Conservation (phyloP, 2,888 invertebrate genomes). For the Eupithecia vulgata region DNA sequence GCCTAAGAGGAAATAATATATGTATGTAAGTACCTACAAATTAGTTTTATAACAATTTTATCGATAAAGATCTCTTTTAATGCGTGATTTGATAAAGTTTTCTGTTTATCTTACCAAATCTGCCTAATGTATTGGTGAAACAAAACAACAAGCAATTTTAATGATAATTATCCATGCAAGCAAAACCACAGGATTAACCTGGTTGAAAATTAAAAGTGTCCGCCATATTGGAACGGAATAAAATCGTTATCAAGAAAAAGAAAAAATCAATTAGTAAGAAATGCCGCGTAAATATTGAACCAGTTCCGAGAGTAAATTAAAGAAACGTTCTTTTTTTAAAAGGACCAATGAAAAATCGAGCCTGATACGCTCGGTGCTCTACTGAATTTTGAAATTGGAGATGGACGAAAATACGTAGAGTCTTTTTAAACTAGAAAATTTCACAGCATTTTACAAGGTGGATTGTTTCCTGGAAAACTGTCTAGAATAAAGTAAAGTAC, state of each 20-base stretch:
- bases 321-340: constrained; percentile 64
- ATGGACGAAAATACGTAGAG: constrained; percentile 36
- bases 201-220: constrained; percentile 19
- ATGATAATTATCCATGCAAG: not conserved
- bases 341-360: constrained; percentile 74
- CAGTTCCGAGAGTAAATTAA: constrained; percentile 50
- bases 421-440: not conserved
- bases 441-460: not conserved
- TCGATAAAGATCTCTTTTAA: too few relatives aligned
- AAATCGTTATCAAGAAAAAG: constrained; percentile 43
- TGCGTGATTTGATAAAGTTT: not conserved
- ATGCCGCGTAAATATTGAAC: constrained; percentile 53
- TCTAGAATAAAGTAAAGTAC: not conserved
- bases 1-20: too few relatives aligned
- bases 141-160: not conserved
- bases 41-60: too few relatives aligned
- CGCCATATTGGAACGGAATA: constrained; percentile 35
- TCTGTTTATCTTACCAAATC: not conserved
- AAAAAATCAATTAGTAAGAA: constrained; percentile 37
- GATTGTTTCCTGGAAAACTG: not conserved
- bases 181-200: not conserved
- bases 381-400: constrained; percentile 76
- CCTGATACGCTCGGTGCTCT: constrained; percentile 69
- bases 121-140: not conserved
- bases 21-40: too few relatives aligned